Percentiles rank a stretch among this genome's conserved stretches.
Evolutionary conservation across 1,140 invertebrate genomes (phyloP).

Genomic region (Microvelia longipes): DNA sequence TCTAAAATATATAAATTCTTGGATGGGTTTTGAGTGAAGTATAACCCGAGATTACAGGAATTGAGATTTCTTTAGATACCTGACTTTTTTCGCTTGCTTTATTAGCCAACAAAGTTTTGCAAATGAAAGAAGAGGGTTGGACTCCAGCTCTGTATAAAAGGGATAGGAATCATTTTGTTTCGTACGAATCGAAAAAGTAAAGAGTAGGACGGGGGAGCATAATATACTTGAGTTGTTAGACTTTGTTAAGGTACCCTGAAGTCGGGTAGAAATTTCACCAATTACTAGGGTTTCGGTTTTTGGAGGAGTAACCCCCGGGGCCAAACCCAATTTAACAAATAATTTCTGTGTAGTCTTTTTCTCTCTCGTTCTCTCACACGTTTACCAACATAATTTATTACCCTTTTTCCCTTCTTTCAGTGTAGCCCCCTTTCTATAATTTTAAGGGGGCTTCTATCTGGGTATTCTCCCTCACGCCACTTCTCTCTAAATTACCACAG

Average conservation of each 20-base stretch:
- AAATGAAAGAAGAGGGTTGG: background rate
- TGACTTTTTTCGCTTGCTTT: background rate
- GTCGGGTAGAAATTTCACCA: background rate
- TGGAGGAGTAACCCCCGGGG: background rate
- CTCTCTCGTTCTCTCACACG: background rate
- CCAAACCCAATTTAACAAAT: background rate
- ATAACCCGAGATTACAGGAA: no score
- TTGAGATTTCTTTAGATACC: no score
- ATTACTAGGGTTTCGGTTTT: background rate
- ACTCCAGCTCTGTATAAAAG: background rate
- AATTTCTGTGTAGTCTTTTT: background rate
- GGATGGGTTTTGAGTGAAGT: no score
- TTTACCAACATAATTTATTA: background rate
- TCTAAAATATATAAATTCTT: no score
- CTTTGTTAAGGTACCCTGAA: background rate
- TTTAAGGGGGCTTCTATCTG: background rate
- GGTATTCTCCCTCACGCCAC: background rate
- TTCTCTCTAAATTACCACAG: background rate
- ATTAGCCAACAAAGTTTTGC: background rate
- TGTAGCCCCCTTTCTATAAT: background rate
- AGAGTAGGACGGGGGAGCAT: background rate
- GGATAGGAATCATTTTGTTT: background rate
- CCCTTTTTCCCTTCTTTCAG: background rate
- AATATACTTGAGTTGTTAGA: background rate
- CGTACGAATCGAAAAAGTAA: no score